These are phyloP conservation scores for Epinephelus malabaricus DNA, from an alignment of 2,797 vertebrate genomes.

Conservation along the genomic window DNA sequence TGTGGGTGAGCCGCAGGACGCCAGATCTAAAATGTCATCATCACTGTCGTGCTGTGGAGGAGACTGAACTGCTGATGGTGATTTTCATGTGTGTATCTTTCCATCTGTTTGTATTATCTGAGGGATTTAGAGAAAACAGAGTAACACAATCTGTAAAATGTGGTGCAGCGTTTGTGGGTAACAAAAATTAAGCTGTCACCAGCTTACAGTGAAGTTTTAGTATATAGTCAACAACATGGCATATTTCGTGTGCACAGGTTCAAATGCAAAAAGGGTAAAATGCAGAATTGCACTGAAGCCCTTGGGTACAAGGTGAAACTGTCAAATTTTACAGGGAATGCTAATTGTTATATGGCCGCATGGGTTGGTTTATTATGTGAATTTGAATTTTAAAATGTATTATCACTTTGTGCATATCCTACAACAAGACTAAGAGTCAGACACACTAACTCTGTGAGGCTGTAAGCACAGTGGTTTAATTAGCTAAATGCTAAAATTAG, in stretches of 20 bases:
- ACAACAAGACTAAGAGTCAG: too few relatives aligned
- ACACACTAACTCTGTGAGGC: too few relatives aligned
- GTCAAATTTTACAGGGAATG: too few relatives aligned
- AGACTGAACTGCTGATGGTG: background rate
- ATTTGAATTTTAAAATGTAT: too few relatives aligned
- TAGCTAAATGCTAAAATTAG: too few relatives aligned
- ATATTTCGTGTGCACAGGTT: background rate
- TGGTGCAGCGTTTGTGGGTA: background rate
- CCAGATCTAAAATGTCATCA: slow-evolving; percentile 23
- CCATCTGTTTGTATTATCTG: background rate
- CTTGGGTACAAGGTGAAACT: too few relatives aligned
- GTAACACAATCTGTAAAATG: background rate
- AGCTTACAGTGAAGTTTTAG: background rate
- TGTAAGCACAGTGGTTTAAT: too few relatives aligned
- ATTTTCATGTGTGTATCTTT: background rate
- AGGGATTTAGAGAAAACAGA: background rate
- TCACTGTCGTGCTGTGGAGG: background rate
- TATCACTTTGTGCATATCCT: too few relatives aligned
- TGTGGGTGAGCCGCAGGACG: slow-evolving; percentile 3
- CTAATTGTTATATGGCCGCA: too few relatives aligned
- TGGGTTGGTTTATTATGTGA: too few relatives aligned
- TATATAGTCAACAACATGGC: background rate
- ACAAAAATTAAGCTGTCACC: background rate
- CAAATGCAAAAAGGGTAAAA: background rate
- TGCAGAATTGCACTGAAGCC: too few relatives aligned